A percentile compares a stretch with the other conserved stretches of the same genome.
phyloP scores from a whole-genome alignment of 2,797 vertebrate genomes.

The Urophycis tenuis region DNA sequence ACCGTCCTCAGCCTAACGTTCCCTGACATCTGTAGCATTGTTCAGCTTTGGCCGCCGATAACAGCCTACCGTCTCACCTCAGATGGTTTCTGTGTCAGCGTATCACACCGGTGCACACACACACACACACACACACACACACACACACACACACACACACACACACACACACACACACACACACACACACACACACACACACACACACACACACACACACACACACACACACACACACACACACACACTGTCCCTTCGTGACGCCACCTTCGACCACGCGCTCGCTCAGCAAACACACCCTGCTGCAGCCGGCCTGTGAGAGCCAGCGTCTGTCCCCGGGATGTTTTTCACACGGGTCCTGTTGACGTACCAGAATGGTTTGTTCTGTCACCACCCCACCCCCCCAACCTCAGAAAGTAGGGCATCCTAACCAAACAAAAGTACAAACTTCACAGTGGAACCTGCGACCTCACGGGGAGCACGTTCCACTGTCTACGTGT shows the following conservation, averaged over 20 bases:
- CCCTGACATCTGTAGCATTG: not conserved
- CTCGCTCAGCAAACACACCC: not conserved
- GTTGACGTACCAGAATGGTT: too few relatives aligned
- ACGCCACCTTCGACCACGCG: too few relatives aligned
- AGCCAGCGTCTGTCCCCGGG: not conserved
- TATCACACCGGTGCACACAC: not conserved
- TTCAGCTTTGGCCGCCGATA: not conserved
- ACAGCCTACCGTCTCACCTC: not conserved
- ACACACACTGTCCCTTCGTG: too few relatives aligned
- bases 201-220: too few relatives aligned
- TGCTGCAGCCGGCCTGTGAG: not conserved
- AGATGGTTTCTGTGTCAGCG: not conserved
- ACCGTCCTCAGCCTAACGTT: not conserved
- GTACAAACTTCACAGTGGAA: not conserved
- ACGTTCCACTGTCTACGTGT: not conserved
- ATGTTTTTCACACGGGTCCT: not conserved
- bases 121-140: too few relatives aligned
- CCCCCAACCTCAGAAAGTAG: not conserved
- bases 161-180: too few relatives aligned
- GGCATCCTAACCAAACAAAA: not conserved
- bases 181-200: too few relatives aligned
- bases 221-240: too few relatives aligned
- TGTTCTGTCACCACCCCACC: too few relatives aligned
- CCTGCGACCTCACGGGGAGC: not conserved
- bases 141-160: too few relatives aligned